phyloP scores from a whole-genome alignment of 1,140 invertebrate species.

The Aphaenogaster ashmeadi region DNA sequence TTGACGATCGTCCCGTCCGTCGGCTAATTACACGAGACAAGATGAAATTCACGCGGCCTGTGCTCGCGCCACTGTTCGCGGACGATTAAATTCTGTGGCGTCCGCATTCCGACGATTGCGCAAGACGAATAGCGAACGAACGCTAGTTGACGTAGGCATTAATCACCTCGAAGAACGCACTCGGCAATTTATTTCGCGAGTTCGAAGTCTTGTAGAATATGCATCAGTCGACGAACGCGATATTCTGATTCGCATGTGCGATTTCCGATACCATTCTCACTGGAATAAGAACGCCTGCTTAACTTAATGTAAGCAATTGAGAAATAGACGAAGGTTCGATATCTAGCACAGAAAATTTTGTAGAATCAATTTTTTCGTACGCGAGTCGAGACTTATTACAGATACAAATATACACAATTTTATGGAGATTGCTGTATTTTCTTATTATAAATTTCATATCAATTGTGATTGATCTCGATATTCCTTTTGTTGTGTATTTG shows the following conservation, averaged over 20 bases:
- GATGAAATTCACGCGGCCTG: slow-evolving; percentile 54
- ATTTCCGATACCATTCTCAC: not conserved
- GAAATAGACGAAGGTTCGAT: not conserved
- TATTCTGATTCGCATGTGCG: not conserved
- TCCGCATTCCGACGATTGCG: slow-evolving; percentile 72
- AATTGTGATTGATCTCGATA: not conserved
- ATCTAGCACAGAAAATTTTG: not conserved
- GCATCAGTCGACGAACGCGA: not conserved
- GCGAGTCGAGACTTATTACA: not conserved
- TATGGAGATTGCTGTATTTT: not conserved
- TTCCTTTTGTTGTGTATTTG: no score
- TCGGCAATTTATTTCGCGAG: slow-evolving; percentile 30
- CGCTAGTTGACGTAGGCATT: slow-evolving; percentile 62
- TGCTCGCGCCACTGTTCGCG: slow-evolving; percentile 42
- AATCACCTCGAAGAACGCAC: slow-evolving; percentile 61
- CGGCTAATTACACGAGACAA: slow-evolving; percentile 67
- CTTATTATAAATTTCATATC: not conserved
- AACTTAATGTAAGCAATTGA: not conserved
- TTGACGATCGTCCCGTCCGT: slow-evolving; percentile 16
- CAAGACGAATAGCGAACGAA: slow-evolving; percentile 65
- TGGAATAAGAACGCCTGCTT: not conserved
- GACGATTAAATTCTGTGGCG: slow-evolving; percentile 69
- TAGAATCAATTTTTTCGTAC: not conserved
- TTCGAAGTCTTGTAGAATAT: slow-evolving; percentile 38
- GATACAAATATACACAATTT: not conserved